These are phyloP conservation scores for Plecturocebus donacophilus DNA, from an alignment of 2,113 vertebrate species.

Conservation along the genomic window DNA sequence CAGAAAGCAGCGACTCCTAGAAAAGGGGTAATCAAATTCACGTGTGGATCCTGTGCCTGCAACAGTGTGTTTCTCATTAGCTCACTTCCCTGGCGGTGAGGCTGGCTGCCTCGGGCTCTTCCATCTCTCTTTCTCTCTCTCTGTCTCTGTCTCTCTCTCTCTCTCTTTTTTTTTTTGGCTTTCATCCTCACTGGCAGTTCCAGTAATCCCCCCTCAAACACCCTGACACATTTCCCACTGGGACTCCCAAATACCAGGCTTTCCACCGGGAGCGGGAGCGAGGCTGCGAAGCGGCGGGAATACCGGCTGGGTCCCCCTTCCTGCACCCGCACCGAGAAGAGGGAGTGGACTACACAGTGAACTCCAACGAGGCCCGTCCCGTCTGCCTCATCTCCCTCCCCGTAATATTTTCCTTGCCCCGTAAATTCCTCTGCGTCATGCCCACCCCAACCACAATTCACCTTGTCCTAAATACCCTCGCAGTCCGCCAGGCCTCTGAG, in stretches of 20 bases:
- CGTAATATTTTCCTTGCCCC: constrained; percentile 38
- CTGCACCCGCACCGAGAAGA: neutral
- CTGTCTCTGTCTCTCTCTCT: neutral
- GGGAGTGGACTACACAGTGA: constrained; percentile 59
- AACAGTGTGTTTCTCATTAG: constrained; percentile 86
- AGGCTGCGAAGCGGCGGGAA: accelerated
- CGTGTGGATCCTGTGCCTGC: constrained; percentile 80
- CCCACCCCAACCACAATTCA: neutral
- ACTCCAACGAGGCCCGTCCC: neutral
- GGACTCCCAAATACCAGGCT: neutral
- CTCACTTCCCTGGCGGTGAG: constrained; percentile 68
- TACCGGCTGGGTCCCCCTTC: neutral
- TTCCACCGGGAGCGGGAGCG: accelerated
- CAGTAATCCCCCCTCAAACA: constrained; percentile 53
- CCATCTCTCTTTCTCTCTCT: neutral
- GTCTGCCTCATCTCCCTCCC: neutral
- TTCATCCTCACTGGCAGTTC: constrained; percentile 70
- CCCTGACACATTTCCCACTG: neutral
- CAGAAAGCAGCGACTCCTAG: constrained; percentile 57
- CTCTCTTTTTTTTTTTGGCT: constrained; percentile 4
- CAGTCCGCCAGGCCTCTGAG: neutral
- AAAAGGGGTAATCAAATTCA: constrained; percentile 83
- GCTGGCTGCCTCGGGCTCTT: neutral
- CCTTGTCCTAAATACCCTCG: neutral
- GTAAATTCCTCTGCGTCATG: constrained; percentile 7